phyloP scores from a whole-genome alignment of 2,888 invertebrate genomes.

The Bembecia ichneumoniformis region DNA sequence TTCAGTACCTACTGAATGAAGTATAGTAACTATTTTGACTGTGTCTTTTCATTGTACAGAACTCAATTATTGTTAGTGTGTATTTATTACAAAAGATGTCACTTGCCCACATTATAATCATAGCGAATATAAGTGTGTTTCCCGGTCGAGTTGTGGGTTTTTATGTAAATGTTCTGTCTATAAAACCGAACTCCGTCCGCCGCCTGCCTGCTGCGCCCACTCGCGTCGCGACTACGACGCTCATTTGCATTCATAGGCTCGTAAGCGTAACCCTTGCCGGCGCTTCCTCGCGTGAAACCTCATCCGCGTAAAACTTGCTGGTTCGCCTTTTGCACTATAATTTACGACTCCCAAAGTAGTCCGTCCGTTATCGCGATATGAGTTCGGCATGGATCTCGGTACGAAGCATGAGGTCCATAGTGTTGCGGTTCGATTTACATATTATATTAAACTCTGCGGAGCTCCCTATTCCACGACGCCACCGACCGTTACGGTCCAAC shows the following conservation, averaged over 20 bases:
- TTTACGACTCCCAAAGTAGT: constrained; percentile 67
- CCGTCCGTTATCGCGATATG: constrained; percentile 58
- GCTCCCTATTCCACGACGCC: constrained; percentile 46
- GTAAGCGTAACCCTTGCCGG: constrained; percentile 70
- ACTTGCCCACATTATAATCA: neutral
- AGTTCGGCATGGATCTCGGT: constrained; percentile 38
- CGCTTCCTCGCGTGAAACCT: constrained; percentile 49
- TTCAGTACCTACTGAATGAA: no score
- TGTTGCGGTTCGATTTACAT: constrained; percentile 67
- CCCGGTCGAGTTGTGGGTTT: constrained; percentile 47
- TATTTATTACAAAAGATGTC: no score
- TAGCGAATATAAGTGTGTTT: constrained; percentile 18
- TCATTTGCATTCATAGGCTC: constrained; percentile 73
- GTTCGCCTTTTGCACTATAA: constrained; percentile 62
- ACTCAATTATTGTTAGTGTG: no score
- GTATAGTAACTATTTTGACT: no score
- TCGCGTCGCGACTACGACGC: constrained; percentile 50
- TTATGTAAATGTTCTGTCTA: constrained; percentile 64
- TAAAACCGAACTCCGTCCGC: constrained; percentile 55
- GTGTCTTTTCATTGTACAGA: no score
- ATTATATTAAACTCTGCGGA: constrained; percentile 66
- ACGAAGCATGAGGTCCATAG: constrained; percentile 53
- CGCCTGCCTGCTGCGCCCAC: constrained; percentile 52
- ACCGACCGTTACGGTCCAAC: constrained; percentile 69
- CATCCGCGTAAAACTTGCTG: constrained; percentile 58